Conservation (phyloP, 37 sponge, comb jelly and placozoan species). For the Cliona cf. orientalis region DNA sequence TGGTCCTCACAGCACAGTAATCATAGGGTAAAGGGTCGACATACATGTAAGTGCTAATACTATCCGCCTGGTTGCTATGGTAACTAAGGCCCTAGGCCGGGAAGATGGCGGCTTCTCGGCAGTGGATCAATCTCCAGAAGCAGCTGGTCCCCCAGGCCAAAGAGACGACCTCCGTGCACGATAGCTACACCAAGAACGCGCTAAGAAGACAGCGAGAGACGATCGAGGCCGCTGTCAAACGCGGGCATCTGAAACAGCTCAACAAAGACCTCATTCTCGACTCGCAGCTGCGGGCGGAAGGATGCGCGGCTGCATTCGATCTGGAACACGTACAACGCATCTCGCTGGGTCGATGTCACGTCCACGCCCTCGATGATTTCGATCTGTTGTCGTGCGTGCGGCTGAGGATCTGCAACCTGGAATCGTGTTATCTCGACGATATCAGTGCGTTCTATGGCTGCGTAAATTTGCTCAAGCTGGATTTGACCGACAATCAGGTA, state of each 20-base stretch:
- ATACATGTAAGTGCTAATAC: no score
- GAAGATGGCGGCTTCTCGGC: conserved; percentile 20
- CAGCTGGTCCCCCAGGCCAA: conserved; percentile 30
- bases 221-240: conserved; percentile 25
- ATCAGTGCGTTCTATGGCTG: conserved; percentile 70
- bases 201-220: conserved; percentile 38
- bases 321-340: conserved; percentile 26
- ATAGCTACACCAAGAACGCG: conserved; percentile 14
- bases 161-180: background rate
- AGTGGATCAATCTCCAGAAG: conserved; percentile 46
- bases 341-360: conserved; percentile 7
- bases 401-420: conserved; percentile 69
- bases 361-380: conserved; percentile 49
- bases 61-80: conserved; percentile 34
- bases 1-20: no score
- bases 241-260: conserved; percentile 62
- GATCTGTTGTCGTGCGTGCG: conserved; percentile 38
- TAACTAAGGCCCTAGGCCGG: background rate
- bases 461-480: conserved; percentile 78
- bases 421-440: conserved; percentile 58
- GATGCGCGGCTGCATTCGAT: background rate
- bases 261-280: conserved; percentile 41
- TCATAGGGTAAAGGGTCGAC: no score
- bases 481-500: conserved; percentile 85
- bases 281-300: conserved; percentile 14